Evolutionary conservation across 2,797 vertebrate genomes (phyloP), one percentile per base, ranked within the genome.

Genomic region (Epinephelus malabaricus): DNA sequence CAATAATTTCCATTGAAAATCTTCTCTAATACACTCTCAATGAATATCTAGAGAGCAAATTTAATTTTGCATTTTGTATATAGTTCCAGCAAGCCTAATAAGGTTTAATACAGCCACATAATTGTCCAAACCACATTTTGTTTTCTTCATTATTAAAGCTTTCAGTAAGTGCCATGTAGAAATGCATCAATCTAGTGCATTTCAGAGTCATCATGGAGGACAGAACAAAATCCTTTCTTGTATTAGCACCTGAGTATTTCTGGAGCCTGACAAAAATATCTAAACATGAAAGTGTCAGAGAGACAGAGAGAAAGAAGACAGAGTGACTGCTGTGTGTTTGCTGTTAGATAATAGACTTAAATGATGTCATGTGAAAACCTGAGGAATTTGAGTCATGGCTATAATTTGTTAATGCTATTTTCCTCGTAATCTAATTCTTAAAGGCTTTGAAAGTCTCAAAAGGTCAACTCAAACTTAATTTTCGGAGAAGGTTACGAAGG

Each of bases 391-490:
- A 93, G 90, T 93, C 88, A 90, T 83, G 93, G 92, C 92, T 94
- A 86, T 94, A 95, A 95, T 95, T 95, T 93, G 92, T 88, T 96
- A 95, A 96, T 95, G 92, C 83, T 92, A 91, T 95, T 96, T 95
- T 89, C 90, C 89, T 95, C 86, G 72, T 96, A 95, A 96, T 96
- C 91, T 92, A 95, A 96, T 96, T 94, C 84, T 81, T 56, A 71
- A 81, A 94, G 67, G 78, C 94, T 96, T 95, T 95, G 92, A 96
- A 95, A 91, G 87, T 90, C 81, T 92, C 75, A 56, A 94, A 95
- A 95, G 95, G 93, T 95, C 95, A 94, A 89, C 82, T 85, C 69
- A 95, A 96, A 95, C 93, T 91, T 91, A 93, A 94, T 96, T 94
- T 94, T 92, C 79, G 54, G 43, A 78, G 89, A 92, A 91, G 88